A percentile compares a stretch with the other conserved stretches of the same genome.
Evolutionary conservation across 2,113 vertebrate species (phyloP).

Genomic region (Chaetodon trifascialis): DNA sequence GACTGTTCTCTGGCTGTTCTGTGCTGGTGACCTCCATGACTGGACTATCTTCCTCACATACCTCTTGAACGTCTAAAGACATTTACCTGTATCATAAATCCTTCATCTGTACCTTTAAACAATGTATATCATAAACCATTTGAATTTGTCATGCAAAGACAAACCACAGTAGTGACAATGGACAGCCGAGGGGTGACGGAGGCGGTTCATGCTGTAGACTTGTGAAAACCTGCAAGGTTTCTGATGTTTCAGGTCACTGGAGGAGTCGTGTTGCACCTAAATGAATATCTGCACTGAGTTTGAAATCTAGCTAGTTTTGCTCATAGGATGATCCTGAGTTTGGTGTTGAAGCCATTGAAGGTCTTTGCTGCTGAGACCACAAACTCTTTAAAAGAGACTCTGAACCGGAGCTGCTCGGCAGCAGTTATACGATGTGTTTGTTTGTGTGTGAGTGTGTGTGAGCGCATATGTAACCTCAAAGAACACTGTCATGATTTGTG

Average conservation of each 20-base stretch:
- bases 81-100: neutral
- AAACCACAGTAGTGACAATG: neutral
- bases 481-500: neutral
- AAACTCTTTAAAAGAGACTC: neutral
- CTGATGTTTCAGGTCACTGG: neutral
- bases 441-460: constrained; percentile 10
- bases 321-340: neutral
- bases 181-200: neutral
- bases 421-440: neutral
- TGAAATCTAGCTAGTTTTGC: constrained; percentile 11
- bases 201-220: neutral
- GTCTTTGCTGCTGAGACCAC: neutral
- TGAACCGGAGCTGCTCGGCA: neutral
- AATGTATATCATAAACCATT: neutral
- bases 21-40: neutral
- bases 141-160: neutral
- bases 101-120: constrained; percentile 3
- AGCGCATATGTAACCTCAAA: constrained; percentile 7
- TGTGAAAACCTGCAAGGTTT: neutral
- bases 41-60: neutral
- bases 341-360: neutral
- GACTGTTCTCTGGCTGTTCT: constrained; percentile 10
- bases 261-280: constrained; percentile 4
- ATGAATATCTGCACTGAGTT: constrained; percentile 54
- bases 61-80: constrained; percentile 1